Evolutionary conservation across 2,888 invertebrate species (phyloP).

Genomic region (Dryocosmus kuriphilus): DNA sequence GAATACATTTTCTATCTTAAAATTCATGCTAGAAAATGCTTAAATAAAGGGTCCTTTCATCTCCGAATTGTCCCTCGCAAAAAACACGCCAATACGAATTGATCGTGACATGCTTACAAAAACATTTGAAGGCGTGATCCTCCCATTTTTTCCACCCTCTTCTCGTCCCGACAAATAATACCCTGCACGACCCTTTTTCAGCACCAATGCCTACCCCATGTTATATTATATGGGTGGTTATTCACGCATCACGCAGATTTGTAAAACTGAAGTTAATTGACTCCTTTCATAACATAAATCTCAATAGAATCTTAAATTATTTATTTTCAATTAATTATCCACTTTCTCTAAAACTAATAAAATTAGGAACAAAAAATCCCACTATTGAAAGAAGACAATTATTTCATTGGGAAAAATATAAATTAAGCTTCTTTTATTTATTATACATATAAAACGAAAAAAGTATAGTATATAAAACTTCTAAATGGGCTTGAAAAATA

Average conservation of each 20-base stretch:
- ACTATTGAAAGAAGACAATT: neutral
- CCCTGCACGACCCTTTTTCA: slow-evolving; percentile 40
- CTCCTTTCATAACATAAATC: slow-evolving; percentile 1
- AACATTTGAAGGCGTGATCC: slow-evolving; percentile 54
- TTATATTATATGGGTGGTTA: slow-evolving; percentile 48
- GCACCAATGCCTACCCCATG: slow-evolving; percentile 33
- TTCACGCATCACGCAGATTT: slow-evolving; percentile 33
- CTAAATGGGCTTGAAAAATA: slow-evolving; percentile 15
- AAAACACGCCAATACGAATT: slow-evolving; percentile 47
- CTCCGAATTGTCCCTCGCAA: slow-evolving; percentile 34
- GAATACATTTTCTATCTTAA: neutral
- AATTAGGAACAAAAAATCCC: no score
- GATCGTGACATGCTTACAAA: slow-evolving; percentile 56
- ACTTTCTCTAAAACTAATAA: no score
- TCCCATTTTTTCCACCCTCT: slow-evolving; percentile 44
- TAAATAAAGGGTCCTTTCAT: slow-evolving; percentile 37
- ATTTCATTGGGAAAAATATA: neutral
- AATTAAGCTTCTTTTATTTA: slow-evolving; percentile 27
- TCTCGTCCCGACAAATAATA: slow-evolving; percentile 37
- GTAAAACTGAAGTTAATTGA: slow-evolving; percentile 39
- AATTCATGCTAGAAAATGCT: slow-evolving; percentile 16
- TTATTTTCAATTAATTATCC: no score
- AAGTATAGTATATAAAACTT: neutral
- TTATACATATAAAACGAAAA: no score
- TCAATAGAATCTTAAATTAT: no score